Evolutionary conservation across 1,140 invertebrate species (phyloP), one percentile per base, ranked within the genome.

Genomic region (Cydia strobilella): DNA sequence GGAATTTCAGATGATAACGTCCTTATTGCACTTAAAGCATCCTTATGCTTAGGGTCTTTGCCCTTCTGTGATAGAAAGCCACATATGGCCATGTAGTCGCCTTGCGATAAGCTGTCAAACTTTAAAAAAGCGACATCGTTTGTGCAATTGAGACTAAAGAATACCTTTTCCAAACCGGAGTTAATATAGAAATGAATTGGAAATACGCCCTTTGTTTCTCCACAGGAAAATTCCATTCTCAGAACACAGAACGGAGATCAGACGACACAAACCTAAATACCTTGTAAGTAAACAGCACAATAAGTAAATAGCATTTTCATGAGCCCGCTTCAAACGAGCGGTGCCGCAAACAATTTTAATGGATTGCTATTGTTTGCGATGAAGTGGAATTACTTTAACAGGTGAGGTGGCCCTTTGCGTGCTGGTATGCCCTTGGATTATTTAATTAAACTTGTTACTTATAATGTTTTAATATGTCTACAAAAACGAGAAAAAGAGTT

Each of bases 181-280:
- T n/a, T 42, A 39, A 72, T 45, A 45, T 12, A 75, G 78, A 78
- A 84, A 91, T 86, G 85, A 81, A 89, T 90, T 88, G 86, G 86
- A 83, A 88, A 90, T 90, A 83, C 86, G 83, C 80, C 82, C 75
- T 81, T 83, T 72, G 80, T 78, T 74, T 80, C 82, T 80, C 83
- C 84, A 91, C 90, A 91, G 85, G 86, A 88, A 91, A 90, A 90
- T 85, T 90, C 90, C 90, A 91, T 91, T 91, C 89, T 86, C 83
- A 82, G 83, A 91, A 90, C 84, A 90, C 85, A 88, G 87, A 88
- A 88, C 85, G 79, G 86, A 75, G 83, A 89, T 88, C 84, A 87
- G 87, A 85, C 88, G 86, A 87, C 85, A 84, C 84, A 84, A 77
- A 86, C 87, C 86, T 90, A 91, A 91, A 90, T 90, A 90, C 88